Evolutionary conservation across 2,888 invertebrate species (phyloP).

Genomic region (Machimus rusticus): DNA sequence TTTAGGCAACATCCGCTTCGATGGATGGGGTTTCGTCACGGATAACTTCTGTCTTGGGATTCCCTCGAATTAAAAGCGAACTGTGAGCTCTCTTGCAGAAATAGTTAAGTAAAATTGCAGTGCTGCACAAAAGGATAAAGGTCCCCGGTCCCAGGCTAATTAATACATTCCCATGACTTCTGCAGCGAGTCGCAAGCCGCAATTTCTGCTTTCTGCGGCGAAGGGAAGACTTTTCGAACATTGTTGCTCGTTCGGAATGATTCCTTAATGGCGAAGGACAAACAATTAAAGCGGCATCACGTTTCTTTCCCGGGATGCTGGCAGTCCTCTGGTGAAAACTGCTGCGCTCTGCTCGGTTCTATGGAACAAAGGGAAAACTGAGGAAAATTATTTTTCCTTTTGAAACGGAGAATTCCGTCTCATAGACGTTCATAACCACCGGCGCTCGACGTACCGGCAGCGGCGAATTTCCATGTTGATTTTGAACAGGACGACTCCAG

Average conservation of each 20-base stretch:
- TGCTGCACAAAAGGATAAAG: neutral
- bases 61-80: neutral
- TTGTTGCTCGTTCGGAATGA: neutral
- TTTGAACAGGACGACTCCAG: neutral
- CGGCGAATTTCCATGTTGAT: neutral
- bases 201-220: neutral
- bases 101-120: neutral
- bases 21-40: neutral
- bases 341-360: neutral
- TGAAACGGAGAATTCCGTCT: neutral
- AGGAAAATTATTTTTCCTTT: neutral
- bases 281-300: neutral
- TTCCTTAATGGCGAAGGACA: neutral
- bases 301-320: neutral
- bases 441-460: neutral
- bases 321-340: neutral
- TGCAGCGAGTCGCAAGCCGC: neutral
- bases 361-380: neutral
- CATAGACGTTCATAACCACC: neutral
- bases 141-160: neutral
- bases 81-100: neutral
- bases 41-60: neutral
- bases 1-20: neutral
- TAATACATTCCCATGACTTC: neutral
- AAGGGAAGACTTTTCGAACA: neutral